These are phyloP conservation scores for Aphelocoma coerulescens DNA, from an alignment of 2,113 vertebrate genomes.

Conservation along the genomic window DNA sequence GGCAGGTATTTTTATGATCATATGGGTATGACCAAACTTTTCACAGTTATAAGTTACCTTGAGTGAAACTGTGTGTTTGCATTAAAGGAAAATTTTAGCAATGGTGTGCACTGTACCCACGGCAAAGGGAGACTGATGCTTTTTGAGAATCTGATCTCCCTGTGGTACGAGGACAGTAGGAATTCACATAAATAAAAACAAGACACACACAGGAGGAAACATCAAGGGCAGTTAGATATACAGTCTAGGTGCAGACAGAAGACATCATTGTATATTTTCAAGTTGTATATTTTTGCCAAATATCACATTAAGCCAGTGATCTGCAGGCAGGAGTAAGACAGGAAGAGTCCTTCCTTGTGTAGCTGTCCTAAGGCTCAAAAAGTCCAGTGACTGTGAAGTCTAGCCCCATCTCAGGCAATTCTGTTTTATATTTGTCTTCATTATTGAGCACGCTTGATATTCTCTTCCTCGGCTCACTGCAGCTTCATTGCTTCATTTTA, in stretches of 20 bases:
- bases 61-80: neutral
- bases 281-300: neutral
- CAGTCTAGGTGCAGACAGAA: neutral
- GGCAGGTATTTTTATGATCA: neutral
- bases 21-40: neutral
- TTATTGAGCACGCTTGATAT: neutral
- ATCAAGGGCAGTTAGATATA: neutral
- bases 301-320: neutral
- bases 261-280: neutral
- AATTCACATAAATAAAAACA: neutral
- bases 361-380: neutral
- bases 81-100: neutral
- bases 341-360: neutral
- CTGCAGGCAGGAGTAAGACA: neutral
- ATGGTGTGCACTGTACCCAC: neutral
- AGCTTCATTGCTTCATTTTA: slow-evolving; percentile 11
- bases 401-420: neutral
- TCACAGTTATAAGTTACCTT: neutral
- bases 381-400: neutral
- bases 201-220: neutral
- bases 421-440: slow-evolving; percentile 15
- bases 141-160: neutral
- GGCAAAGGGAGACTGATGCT: neutral
- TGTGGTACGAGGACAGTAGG: neutral
- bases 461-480: neutral